Evolutionary conservation across 2,113 vertebrate species (phyloP), one percentile per base, ranked within the genome.

Genomic region (Eretmochelys imbricata): DNA sequence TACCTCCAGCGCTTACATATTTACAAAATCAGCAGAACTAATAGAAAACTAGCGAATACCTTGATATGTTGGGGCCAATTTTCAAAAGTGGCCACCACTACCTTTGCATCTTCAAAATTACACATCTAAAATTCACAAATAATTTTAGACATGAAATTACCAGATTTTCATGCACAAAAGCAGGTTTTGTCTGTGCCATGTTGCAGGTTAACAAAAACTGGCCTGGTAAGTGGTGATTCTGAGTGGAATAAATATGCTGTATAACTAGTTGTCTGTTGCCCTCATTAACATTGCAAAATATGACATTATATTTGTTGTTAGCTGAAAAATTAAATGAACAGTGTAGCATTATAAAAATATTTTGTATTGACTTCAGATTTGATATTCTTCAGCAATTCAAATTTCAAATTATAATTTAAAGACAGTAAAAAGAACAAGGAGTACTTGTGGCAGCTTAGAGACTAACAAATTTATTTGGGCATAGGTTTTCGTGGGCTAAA

Each of bases 301-400:
- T 72, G n/a, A 22, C 38, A 42, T 11, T 72, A 27, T 13, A 75
- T 69, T 69, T 69, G 16, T n/a, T 85, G 25, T 57, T 2, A 19
- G 79, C 89, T 65, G 3, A 69, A 88, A 93, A 84, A 24, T 6
- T 17, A 29, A n/a, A 84, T 54, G 1, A 16, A 1, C 27, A 55
- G 75, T 86, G 20, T 72, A 55, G 0, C 38, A 35, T 0, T 0
- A 75, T 65, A 76, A 51, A 25, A 19, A 1, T 1, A 27, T 38
- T 85, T 72, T 24, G 8, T 53, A 48, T 76, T 31, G 76, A 19
- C 6, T 55, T 84, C 65, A 6, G 1, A 11, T 29, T 10, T 84
- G 38, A n/a, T 48, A 17, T 80, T 93, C n/a, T 8, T 9, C 27
- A 46, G 3, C 8, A 46, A 9, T 1, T 54, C 24, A 53, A 87